Evolutionary conservation across 1,140 invertebrate genomes (phyloP).

Genomic region (Camponotus floridanus): DNA sequence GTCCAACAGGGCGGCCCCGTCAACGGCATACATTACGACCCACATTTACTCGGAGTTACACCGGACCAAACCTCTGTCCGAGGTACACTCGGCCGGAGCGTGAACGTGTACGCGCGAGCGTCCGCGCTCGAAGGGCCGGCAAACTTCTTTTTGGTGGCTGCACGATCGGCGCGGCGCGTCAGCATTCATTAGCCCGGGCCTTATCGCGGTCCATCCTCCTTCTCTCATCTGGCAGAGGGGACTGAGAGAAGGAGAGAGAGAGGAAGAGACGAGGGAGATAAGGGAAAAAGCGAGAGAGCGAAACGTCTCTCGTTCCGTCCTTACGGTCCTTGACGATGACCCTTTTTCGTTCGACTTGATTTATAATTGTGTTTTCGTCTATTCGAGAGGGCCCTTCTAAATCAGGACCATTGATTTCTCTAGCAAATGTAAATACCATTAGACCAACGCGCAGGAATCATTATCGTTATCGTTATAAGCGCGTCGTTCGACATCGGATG

Average conservation of each 20-base stretch:
- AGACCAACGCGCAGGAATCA: constrained; percentile 59
- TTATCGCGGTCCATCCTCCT: constrained; percentile 51
- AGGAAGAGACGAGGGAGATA: constrained; percentile 1
- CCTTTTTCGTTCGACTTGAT: constrained; percentile 62
- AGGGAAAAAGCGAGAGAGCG: constrained; percentile 27
- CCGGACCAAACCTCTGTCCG: constrained; percentile 38
- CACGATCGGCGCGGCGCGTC: constrained; percentile 65
- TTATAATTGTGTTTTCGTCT: constrained; percentile 75
- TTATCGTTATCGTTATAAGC: constrained; percentile 75
- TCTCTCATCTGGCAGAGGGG: constrained; percentile 8
- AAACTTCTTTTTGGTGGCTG: constrained; percentile 64
- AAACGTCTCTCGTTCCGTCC: constrained; percentile 9
- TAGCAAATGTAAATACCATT: constrained; percentile 78
- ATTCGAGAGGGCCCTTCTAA: constrained; percentile 24
- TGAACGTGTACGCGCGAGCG: constrained; percentile 7
- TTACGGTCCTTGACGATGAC: constrained; percentile 34
- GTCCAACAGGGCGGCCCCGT: constrained; percentile 82
- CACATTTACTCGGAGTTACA: constrained; percentile 76
- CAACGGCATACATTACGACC: constrained; percentile 82
- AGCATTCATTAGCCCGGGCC: constrained; percentile 70
- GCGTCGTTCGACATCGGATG: constrained; percentile 26
- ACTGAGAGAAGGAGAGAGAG: neutral
- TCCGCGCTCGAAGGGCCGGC: constrained; percentile 21
- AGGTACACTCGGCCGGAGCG: neutral
- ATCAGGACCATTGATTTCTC: constrained; percentile 73